A percentile compares a stretch with the other conserved stretches of the same genome.
These are phyloP conservation scores for Monoplex corrugatus DNA, from an alignment of 2,888 invertebrate genomes.

Conservation along the genomic window DNA sequence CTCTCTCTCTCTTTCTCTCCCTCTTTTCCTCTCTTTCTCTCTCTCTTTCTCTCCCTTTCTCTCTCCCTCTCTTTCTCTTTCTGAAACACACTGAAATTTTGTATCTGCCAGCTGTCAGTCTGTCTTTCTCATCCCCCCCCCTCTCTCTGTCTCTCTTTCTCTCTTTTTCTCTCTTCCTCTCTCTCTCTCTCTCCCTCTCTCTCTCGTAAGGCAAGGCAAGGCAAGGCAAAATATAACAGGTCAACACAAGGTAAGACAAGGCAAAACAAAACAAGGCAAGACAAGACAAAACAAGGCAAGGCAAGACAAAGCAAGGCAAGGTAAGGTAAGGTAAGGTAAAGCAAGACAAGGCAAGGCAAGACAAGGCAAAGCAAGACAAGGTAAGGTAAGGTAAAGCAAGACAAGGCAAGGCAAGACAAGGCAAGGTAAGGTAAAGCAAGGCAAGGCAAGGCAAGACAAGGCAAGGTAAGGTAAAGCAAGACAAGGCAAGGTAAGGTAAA, in stretches of 20 bases:
- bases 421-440: neutral
- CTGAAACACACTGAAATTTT: too few species aligned
- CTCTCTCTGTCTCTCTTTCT: neutral
- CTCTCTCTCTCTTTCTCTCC: neutral
- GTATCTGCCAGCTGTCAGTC: too few species aligned
- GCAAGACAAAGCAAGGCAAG: too few species aligned
- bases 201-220: neutral
- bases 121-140: neutral
- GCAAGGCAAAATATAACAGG: neutral
- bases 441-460: too few species aligned
- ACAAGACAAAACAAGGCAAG: neutral
- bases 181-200: neutral
- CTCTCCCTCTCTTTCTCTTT: neutral
- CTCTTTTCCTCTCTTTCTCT: neutral
- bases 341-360: too few species aligned
- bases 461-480: too few species aligned
- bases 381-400: too few species aligned
- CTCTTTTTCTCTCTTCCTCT: neutral
- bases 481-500: too few species aligned
- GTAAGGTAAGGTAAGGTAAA: too few species aligned
- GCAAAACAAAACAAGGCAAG: neutral
- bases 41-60: neutral
- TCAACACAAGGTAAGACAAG: neutral
- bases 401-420: neutral
- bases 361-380: too few species aligned